Evolutionary conservation across 2,797 vertebrate species (phyloP), one percentile per base, ranked within the genome.

Genomic region (Periophthalmus magnuspinnatus): DNA sequence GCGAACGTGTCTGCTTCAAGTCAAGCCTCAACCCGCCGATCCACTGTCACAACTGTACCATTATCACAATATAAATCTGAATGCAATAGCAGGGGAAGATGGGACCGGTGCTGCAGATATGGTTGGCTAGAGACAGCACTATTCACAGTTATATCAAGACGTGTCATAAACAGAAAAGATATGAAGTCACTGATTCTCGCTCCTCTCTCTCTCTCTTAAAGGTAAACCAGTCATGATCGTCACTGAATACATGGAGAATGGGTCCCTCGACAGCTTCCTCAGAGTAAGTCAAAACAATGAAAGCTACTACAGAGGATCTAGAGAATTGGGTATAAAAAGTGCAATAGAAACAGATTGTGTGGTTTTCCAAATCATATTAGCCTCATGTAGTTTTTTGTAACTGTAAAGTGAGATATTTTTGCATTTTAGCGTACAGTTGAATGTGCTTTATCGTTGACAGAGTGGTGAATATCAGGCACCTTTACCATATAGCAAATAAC

Each of bases 191-290:
- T 10, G 74, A 28, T 69, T 63, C 33, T 59, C 3, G 73, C 38
- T 57, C 24, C 14, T 22, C 21, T 56, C 13, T 32, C 13, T 32
- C 24, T 48, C 34, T 85, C 55, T 81, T 5, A 10, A 85, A 94
- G 94, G 93, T 88, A 94, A 94, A 81, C 94, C 94, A 0, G 94
- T 94, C 80, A 94, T 94, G 94, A 94, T 94, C 28, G 93, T 94
- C 79, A 94, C 93, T 5, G 93, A 94, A 65, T 94, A 94, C 86
- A 94, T 94, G 93, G 93, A 94, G 87, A 94, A 94, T 5, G 93
- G 93, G 61, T 94, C 93, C 52, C 86, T 94, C 79, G 93, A 94
- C 84, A 93, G 92, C 83, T 94, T 94, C 85, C 73, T 94, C 71
- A 92, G 93, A 83, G 93, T 94, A 77, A 90, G 93, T 92, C 58